These are phyloP conservation scores for Colaptes auratus DNA, from an alignment of 2,113 vertebrate species.

Conservation along the genomic window DNA sequence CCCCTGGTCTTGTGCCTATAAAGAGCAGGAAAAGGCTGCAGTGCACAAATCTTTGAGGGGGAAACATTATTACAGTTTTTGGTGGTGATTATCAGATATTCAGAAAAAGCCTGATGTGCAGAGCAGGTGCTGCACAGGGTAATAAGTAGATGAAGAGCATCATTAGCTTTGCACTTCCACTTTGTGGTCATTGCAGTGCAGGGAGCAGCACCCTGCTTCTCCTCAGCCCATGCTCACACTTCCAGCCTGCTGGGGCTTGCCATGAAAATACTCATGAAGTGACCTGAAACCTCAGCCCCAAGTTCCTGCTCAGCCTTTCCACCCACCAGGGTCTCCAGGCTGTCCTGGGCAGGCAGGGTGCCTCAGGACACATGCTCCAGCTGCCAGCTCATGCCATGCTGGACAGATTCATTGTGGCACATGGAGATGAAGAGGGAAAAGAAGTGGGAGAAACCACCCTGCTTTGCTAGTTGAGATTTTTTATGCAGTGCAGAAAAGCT, in stretches of 20 bases:
- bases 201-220: too few species aligned
- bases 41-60: not conserved
- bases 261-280: accelerated
- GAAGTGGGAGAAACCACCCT: not conserved
- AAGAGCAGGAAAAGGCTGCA: not conserved
- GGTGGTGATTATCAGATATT: not conserved
- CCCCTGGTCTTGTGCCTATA: not conserved
- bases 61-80: not conserved
- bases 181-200: accelerated
- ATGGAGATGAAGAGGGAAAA: accelerated
- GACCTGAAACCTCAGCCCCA: not conserved
- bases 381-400: not conserved
- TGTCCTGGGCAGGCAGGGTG: not conserved
- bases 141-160: not conserved
- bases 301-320: not conserved
- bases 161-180: not conserved
- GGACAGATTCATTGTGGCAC: not conserved
- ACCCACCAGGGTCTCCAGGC: not conserved
- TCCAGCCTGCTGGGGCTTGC: not conserved
- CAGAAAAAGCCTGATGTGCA: not conserved
- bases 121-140: not conserved
- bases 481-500: not conserved
- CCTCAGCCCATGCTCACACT: not conserved
- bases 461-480: accelerated
- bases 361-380: accelerated